These are phyloP conservation scores for Pandemis corylana DNA, from an alignment of 2,888 invertebrate species.

Conservation along the genomic window DNA sequence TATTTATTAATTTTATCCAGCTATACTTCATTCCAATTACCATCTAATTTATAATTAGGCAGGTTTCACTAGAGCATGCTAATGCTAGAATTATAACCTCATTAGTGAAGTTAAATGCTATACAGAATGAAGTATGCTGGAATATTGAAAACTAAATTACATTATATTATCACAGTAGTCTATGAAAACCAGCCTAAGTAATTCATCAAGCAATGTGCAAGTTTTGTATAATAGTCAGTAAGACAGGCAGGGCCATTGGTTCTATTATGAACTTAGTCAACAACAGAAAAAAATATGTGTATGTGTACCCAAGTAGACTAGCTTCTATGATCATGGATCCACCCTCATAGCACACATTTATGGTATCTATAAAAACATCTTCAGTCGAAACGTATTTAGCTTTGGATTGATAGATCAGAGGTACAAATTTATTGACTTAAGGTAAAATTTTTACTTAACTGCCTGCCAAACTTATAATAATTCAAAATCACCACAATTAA, in stretches of 20 bases:
- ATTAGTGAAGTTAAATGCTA: background rate
- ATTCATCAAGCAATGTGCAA: background rate
- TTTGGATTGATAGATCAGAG: too few species aligned
- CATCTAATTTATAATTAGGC: background rate
- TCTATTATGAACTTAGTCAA: too few species aligned
- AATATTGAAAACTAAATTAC: background rate
- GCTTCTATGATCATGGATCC: too few species aligned
- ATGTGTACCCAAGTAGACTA: too few species aligned
- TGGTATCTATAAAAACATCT: too few species aligned
- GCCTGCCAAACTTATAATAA: too few species aligned
- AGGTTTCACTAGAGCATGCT: background rate
- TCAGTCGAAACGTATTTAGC: too few species aligned
- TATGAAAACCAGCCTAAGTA: background rate
- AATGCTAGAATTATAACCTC: background rate
- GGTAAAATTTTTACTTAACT: too few species aligned
- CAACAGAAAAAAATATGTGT: too few species aligned
- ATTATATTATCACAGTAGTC: conserved; percentile 2
- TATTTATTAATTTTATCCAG: background rate
- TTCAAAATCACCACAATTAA: too few species aligned
- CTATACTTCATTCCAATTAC: background rate
- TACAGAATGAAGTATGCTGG: background rate
- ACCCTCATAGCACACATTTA: too few species aligned
- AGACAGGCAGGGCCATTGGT: background rate
- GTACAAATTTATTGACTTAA: too few species aligned
- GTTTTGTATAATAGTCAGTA: background rate